Conservation (phyloP, 2,113 vertebrate genomes). For the Xiphophorus maculatus region DNA sequence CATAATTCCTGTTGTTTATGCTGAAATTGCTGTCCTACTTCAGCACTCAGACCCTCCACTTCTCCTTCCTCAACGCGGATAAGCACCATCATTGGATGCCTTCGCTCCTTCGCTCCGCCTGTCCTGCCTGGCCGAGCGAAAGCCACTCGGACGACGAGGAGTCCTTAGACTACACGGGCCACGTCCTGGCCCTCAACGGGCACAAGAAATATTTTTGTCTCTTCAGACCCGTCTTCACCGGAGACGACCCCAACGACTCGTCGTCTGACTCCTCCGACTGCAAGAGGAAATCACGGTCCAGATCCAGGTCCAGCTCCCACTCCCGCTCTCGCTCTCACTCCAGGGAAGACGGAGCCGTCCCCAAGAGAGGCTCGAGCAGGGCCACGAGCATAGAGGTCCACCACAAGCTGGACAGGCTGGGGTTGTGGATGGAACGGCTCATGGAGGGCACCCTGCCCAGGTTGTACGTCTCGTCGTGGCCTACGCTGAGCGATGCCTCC, state of each 20-base stretch:
- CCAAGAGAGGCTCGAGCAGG: slow-evolving; percentile 58
- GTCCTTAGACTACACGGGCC: slow-evolving; percentile 86
- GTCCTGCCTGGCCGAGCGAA: slow-evolving; percentile 72
- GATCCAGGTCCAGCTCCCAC: slow-evolving; percentile 71
- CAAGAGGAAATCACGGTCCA: slow-evolving; percentile 69
- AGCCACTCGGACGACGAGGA: slow-evolving; percentile 79
- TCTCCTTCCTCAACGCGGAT: slow-evolving; percentile 95
- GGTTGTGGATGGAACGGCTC: slow-evolving; percentile 94
- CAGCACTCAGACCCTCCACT: slow-evolving; percentile 91
- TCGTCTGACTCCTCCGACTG: slow-evolving; percentile 66
- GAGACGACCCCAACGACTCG: slow-evolving; percentile 73
- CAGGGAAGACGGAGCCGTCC: slow-evolving; percentile 51
- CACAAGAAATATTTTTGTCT: slow-evolving; percentile 97
- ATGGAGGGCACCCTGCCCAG: slow-evolving; percentile 91
- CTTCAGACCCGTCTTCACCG: slow-evolving; percentile 87
- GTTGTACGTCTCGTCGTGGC: slow-evolving; percentile 89
- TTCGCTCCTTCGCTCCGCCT: slow-evolving; percentile 82
- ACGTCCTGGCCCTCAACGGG: slow-evolving; percentile 92
- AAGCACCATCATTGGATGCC: slow-evolving; percentile 92
- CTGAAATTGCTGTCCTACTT: neutral
- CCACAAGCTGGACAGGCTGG: slow-evolving; percentile 89
- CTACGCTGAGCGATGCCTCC: slow-evolving; percentile 74
- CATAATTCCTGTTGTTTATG: neutral
- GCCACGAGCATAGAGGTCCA: slow-evolving; percentile 84
- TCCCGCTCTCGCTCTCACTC: slow-evolving; percentile 76